phyloP scores from a whole-genome alignment of 2,113 vertebrate genomes.

The Coptodon bakossiorum region DNA sequence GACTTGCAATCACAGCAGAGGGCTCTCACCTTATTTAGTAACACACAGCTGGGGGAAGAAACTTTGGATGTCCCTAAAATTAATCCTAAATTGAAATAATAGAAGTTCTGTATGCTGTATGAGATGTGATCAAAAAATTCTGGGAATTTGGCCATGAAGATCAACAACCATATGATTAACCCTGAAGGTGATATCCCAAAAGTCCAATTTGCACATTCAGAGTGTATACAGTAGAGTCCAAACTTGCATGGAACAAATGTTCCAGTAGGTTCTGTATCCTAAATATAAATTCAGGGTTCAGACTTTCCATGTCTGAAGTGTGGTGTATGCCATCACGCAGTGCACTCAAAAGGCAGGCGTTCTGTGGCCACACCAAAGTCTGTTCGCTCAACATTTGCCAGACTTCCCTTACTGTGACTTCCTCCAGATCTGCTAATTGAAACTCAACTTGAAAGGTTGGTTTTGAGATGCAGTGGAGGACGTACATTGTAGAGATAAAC shows the following conservation, averaged over 20 bases:
- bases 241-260: background rate
- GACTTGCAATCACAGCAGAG: constrained; percentile 42
- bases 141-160: background rate
- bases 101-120: background rate
- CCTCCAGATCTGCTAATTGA: background rate
- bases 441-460: background rate
- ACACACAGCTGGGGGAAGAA: background rate
- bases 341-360: background rate
- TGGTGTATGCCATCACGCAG: background rate
- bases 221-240: background rate
- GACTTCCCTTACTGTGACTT: background rate
- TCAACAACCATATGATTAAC: background rate
- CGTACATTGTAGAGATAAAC: background rate
- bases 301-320: background rate
- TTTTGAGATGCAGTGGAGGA: background rate
- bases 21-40: background rate
- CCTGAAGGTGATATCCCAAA: background rate
- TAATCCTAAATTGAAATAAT: background rate
- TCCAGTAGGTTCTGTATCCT: background rate
- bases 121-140: background rate
- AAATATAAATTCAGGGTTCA: background rate
- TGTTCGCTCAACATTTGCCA: background rate
- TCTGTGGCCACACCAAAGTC: background rate
- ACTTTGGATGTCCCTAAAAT: background rate
- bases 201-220: background rate